These are phyloP conservation scores for Rhabdomys dilectus DNA, from an alignment of 2,113 vertebrate genomes.

Conservation along the genomic window DNA sequence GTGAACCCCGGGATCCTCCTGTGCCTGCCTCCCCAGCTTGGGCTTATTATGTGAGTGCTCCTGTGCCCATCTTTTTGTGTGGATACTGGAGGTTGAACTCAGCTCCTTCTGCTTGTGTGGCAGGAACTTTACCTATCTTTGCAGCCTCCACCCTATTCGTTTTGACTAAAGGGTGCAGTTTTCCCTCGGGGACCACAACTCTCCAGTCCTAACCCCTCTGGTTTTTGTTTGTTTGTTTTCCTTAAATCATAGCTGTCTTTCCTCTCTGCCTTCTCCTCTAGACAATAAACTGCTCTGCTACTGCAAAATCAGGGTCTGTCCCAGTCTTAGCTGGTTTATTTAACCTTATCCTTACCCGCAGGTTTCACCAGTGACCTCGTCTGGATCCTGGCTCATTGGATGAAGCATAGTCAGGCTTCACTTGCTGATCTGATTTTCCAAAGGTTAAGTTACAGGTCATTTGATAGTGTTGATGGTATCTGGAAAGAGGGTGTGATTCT, in stretches of 20 bases:
- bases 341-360: neutral
- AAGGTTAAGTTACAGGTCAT: constrained; percentile 22
- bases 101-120: too few relatives aligned
- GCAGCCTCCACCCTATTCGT: neutral
- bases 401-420: neutral
- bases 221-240: neutral
- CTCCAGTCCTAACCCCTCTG: neutral
- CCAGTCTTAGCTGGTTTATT: neutral
- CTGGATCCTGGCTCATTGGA: neutral
- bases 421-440: neutral
- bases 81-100: neutral
- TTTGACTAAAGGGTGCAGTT: neutral
- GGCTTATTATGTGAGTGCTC: too few relatives aligned
- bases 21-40: neutral
- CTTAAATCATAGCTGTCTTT: neutral
- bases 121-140: neutral
- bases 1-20: too few relatives aligned
- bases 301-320: neutral
- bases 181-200: neutral
- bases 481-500: constrained; percentile 22
- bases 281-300: neutral
- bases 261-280: neutral
- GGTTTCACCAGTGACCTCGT: neutral
- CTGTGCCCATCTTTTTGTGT: neutral
- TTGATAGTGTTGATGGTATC: neutral